Base-by-base conservation (phyloP, 92 coral and sea anemone genomes). In the Chrysogorgia sp. region DNA sequence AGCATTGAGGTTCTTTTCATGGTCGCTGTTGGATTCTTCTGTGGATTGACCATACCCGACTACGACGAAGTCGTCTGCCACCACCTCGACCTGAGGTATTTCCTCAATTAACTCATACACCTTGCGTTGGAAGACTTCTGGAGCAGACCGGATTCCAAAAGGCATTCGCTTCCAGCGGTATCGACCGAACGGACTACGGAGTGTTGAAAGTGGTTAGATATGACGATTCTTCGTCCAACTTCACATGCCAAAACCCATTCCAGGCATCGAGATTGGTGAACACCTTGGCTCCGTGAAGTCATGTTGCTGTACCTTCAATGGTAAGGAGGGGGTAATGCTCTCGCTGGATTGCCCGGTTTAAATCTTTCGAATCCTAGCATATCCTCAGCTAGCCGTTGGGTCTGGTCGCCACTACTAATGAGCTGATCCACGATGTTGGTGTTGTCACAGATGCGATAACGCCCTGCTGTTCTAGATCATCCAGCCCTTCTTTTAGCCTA, bases 1-100 rank as follows among this genome's bases (percentile, higher is more conserved):
- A 77, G 77, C 64, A 80, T n/a, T n/a, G n/a, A n/a, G n/a, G n/a
- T 62, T 77, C 83, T 62, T 62, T 74, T 77, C 75, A 59, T 77
- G 75, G 66, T 77, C 83, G 9, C 61, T 25, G 41, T 26, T 61
- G 34, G 83, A 77, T 34, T 66, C 77, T 57, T 80, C 77, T 31
- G 32, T 19, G 17, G 84, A 45, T 32, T 80, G 52, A 8, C 84
- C 84, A 49, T 80, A 65, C 30, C 84, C 78, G 4, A 37, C 43
- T 37, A 37, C 43, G 10, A 37, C 43, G 48, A 80, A 80, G 50
- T 80, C 77, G 34, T 80, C 52, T 17, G 84, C 77, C 41, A 80
- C 26, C n/a, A 66, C 84, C 49, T 80, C 77, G 23, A 80, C 84
- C 37, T 67, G 66, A 35, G 0, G 79, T 34, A 80, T 20, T 33